phyloP scores from a whole-genome alignment of 2,888 invertebrate genomes.

The Lasioglossum malachurum region DNA sequence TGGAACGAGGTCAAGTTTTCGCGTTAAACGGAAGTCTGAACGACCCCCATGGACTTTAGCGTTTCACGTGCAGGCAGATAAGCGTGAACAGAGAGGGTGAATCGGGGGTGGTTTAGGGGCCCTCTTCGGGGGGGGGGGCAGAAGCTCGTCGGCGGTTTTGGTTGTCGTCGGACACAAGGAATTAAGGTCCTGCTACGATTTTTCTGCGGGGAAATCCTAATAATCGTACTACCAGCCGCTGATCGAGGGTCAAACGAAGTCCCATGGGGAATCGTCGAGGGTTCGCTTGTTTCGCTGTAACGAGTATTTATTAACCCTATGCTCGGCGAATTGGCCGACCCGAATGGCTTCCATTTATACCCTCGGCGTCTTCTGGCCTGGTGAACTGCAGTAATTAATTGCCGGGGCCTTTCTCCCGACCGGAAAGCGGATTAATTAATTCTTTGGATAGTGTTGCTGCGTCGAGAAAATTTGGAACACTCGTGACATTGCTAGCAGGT shows the following conservation, averaged over 20 bases:
- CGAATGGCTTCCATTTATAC: conserved; percentile 12
- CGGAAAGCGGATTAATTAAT: conserved; percentile 1
- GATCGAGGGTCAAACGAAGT: conserved; percentile 37
- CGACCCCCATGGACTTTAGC: conserved; percentile 61
- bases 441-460: background rate
- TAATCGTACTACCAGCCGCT: conserved; percentile 41
- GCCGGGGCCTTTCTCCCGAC: background rate
- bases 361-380: background rate
- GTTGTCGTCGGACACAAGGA: conserved; percentile 26
- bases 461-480: background rate
- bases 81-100: conserved; percentile 36
- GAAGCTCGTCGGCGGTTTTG: conserved; percentile 47
- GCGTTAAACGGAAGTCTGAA: conserved; percentile 64
- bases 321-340: conserved; percentile 9
- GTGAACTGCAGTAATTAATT: conserved; percentile 18
- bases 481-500: background rate
- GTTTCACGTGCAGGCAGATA: conserved; percentile 66
- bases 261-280: background rate
- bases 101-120: background rate
- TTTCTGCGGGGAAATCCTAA: conserved; percentile 38
- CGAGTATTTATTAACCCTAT: conserved; percentile 50
- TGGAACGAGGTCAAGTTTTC: conserved; percentile 54
- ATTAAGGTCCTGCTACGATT: conserved; percentile 49
- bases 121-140: conserved; percentile 9
- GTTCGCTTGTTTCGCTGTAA: conserved; percentile 32